Evolutionary conservation across 2,888 invertebrate genomes (phyloP), one percentile per base, ranked within the genome.

Genomic region (Ophion slaviceki): DNA sequence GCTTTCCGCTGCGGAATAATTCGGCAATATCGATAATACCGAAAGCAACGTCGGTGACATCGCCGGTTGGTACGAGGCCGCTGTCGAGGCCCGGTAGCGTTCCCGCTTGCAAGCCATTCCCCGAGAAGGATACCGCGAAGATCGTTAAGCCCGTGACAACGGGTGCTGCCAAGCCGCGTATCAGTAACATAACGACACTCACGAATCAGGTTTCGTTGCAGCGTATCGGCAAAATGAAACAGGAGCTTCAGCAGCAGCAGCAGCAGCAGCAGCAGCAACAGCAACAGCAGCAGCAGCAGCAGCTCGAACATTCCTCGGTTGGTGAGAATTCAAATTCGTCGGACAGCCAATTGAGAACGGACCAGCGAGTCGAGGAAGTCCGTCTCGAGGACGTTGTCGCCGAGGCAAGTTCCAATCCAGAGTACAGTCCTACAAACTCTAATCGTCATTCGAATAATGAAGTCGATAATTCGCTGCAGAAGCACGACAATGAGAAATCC

Each of bases 1-100:
- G 92, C 20, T 94, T 94, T 79, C 93, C 93, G 3, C 86, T 94
- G 57, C 91, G 94, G 79, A 94, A 94, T 88, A 94, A 94, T 87
- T 92, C 94, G 20, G 94, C 93, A 17, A 94, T 94, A 83, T 94
- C 94, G 36, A 94, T 94, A 86, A 94, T 94, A 85, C 94, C 94
- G 32, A 94, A 94, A 88, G 89, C 92, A 6, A 90, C 92, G 3
- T 80, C 90, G 11, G 92, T 90, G 11, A 89, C 88, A 53, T 86
- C 89, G 7, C 87, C 88, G 32, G 84, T 87, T 20, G 87, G 86
- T 28, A 82, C 87, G 10, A 87, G 88, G 57, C 90, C 93, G 17
- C 67, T 91, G 14, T 90, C 89, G 64, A 91, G 91, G 84, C 89
- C 92, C 4, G 89, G 89, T 24, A 89, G 86, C 70, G 91, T 90